These are phyloP conservation scores for Hylia prasina DNA, from an alignment of 2,113 vertebrate genomes.

Conservation along the genomic window DNA sequence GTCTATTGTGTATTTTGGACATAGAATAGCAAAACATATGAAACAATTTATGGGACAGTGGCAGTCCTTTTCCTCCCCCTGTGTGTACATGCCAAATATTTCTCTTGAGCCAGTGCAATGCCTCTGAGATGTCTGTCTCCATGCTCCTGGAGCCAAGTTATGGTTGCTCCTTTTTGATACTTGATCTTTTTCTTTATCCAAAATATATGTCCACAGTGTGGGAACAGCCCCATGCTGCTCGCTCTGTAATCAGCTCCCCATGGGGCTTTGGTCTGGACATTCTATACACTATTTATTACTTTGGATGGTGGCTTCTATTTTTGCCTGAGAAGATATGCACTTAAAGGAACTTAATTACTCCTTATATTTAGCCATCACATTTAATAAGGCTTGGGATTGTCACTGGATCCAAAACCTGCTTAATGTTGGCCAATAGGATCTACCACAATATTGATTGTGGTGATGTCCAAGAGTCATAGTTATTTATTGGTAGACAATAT, in stretches of 20 bases:
- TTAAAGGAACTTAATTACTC: conserved; percentile 14
- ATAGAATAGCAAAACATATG: not conserved
- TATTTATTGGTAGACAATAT: not conserved
- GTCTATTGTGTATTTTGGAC: not conserved
- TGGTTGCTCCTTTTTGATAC: not conserved
- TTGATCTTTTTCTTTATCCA: conserved; percentile 4
- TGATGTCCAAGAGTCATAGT: not conserved
- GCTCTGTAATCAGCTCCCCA: not conserved
- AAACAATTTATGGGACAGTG: not conserved
- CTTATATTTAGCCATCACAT: not conserved
- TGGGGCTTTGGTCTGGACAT: conserved; percentile 5
- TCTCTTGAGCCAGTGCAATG: not conserved
- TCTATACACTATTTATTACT: not conserved
- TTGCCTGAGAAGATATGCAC: not conserved
- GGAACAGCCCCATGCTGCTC: not conserved
- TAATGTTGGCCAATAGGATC: not conserved
- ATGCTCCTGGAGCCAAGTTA: not conserved
- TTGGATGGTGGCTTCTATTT: conserved; percentile 18
- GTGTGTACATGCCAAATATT: not conserved
- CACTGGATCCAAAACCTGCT: not conserved
- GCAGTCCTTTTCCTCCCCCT: not conserved
- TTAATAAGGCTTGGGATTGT: not conserved
- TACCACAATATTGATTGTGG: not conserved
- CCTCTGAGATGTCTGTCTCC: not conserved
- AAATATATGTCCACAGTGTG: not conserved